These are phyloP conservation scores for Apostichopus parvimensis DNA, from an alignment of 35 echinoderm and acorn worm genomes.

Conservation along the genomic window DNA sequence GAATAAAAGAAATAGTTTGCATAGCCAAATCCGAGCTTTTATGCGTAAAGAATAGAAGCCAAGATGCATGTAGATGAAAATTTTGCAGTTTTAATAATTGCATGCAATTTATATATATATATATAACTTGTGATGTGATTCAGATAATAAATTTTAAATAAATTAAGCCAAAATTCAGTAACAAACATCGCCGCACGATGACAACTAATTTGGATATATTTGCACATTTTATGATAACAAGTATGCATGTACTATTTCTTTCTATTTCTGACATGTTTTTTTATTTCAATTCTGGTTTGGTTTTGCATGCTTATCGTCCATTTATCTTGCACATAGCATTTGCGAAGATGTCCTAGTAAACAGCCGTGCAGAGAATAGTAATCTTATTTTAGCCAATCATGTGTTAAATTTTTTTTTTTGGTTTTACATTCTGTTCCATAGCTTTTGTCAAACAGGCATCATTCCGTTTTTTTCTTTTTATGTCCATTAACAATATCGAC, in stretches of 20 bases:
- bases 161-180: background rate
- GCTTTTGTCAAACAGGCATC: background rate
- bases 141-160: no score
- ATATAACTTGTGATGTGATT: no score
- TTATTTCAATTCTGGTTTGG: background rate
- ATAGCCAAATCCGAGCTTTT: no score
- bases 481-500: background rate
- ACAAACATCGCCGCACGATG: background rate
- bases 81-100: no score
- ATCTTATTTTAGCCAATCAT: slow-evolving; percentile 18
- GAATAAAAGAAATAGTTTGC: no score
- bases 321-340: slow-evolving; percentile 45
- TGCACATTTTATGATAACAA: background rate
- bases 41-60: no score
- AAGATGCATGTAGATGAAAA: no score
- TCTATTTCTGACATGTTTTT: background rate
- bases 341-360: slow-evolving; percentile 57
- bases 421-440: background rate
- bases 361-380: slow-evolving; percentile 23
- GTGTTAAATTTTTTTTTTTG: background rate
- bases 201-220: no score
- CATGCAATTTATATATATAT: no score
- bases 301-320: background rate
- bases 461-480: background rate
- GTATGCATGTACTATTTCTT: background rate